Conservation (phyloP, 2,797 vertebrate genomes). For the Melanogrammus aeglefinus region DNA sequence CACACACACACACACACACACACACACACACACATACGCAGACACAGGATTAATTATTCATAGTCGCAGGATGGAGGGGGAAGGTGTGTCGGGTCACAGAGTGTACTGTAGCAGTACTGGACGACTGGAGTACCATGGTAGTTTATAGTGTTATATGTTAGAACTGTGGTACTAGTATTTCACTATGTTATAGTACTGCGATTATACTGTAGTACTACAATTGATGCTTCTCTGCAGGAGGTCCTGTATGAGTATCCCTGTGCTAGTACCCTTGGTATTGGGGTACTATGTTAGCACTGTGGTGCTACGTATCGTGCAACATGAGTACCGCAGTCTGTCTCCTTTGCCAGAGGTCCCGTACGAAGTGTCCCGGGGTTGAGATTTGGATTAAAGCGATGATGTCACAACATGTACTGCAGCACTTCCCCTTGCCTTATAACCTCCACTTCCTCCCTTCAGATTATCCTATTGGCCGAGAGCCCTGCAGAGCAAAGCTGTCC, state of each 20-base stretch:
- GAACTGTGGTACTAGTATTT: not conserved
- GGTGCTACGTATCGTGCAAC: not conserved
- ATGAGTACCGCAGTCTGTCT: not conserved
- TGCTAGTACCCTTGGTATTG: not conserved
- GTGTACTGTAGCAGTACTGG: not conserved
- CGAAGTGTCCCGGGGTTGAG: not conserved
- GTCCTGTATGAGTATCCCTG: not conserved
- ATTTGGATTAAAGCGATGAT: not conserved
- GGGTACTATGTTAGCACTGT: not conserved
- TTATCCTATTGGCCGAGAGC: not conserved
- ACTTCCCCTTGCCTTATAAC: not conserved
- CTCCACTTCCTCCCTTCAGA: no score
- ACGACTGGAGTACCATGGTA: not conserved
- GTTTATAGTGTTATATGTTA: not conserved
- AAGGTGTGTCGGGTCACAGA: not conserved
- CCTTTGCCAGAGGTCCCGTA: not conserved
- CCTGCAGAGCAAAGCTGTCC: not conserved
- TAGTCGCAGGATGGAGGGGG: not conserved
- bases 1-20: no score
- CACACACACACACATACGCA: not conserved
- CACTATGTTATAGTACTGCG: not conserved
- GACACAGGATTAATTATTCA: not conserved
- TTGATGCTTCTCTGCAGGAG: not conserved
- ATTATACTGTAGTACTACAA: not conserved
- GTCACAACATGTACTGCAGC: constrained; percentile 2